These are phyloP conservation scores for Suillia variegata DNA, from an alignment of 2,888 invertebrate species.

Conservation along the genomic window DNA sequence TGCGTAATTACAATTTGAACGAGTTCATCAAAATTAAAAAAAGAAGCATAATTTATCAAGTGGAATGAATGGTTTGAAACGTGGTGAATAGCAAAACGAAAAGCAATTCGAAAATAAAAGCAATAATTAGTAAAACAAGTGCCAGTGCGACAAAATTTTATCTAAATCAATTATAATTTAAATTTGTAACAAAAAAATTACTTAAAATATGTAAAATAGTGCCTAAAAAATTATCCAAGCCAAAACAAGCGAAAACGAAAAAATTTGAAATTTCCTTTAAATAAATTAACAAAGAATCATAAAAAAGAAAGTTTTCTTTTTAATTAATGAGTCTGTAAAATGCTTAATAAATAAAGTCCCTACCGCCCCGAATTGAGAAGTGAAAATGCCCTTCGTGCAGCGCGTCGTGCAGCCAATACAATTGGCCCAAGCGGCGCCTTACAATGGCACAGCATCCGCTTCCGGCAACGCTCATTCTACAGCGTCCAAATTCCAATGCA, in stretches of 20 bases:
- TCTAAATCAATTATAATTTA: no score
- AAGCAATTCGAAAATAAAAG: conserved; percentile 2
- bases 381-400: conserved; percentile 92
- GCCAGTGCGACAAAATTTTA: conserved; percentile 26
- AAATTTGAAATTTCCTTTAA: no score
- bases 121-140: conserved; percentile 12
- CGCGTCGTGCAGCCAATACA: conserved; percentile 82
- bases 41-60: conserved; percentile 1
- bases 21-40: conserved; percentile 11
- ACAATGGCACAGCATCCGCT: conserved; percentile 32
- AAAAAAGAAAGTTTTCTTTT: not conserved
- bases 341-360: not conserved
- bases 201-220: conserved; percentile 16
- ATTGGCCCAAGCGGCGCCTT: conserved; percentile 67
- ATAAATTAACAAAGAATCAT: not conserved
- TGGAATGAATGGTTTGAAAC: conserved; percentile 3
- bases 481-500: conserved; percentile 46
- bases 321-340: not conserved
- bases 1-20: no score
- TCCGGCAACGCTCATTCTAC: conserved; percentile 39
- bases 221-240: conserved; percentile 2
- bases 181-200: no score
- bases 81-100: not conserved
- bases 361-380: conserved; percentile 56
- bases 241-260: no score